phyloP scores from a whole-genome alignment of 2,797 vertebrate genomes.

The Aldrovandia affinis region DNA sequence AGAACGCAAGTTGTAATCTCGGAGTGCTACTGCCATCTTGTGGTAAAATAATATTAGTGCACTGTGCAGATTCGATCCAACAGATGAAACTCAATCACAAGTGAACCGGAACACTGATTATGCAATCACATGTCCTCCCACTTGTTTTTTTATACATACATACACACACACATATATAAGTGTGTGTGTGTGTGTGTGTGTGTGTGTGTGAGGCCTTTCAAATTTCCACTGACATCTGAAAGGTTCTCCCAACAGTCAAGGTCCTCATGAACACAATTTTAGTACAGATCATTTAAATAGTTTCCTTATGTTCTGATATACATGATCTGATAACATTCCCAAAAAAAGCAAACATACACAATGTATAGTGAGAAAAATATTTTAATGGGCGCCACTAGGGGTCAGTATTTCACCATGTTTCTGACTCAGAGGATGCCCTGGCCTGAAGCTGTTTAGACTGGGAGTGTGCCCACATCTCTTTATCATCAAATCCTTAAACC shows the following conservation, averaged over 20 bases:
- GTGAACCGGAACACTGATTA: background rate
- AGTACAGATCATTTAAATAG: background rate
- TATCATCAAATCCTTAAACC: background rate
- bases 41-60: background rate
- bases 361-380: background rate
- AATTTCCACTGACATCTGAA: background rate
- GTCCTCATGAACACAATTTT: background rate
- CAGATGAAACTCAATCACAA: background rate
- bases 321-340: background rate
- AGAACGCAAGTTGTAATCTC: background rate
- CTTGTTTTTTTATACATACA: background rate
- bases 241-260: background rate
- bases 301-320: background rate
- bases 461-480: background rate
- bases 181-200: background rate
- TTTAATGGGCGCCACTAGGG: slow-evolving; percentile 19
- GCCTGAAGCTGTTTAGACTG: background rate
- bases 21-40: slow-evolving; percentile 21
- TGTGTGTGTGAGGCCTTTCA: background rate
- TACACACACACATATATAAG: background rate
- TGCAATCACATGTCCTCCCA: background rate
- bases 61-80: background rate
- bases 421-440: background rate
- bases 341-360: background rate
- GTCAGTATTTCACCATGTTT: background rate